phyloP scores from a whole-genome alignment of 2,797 vertebrate genomes.

The Sebastes iracundus region DNA sequence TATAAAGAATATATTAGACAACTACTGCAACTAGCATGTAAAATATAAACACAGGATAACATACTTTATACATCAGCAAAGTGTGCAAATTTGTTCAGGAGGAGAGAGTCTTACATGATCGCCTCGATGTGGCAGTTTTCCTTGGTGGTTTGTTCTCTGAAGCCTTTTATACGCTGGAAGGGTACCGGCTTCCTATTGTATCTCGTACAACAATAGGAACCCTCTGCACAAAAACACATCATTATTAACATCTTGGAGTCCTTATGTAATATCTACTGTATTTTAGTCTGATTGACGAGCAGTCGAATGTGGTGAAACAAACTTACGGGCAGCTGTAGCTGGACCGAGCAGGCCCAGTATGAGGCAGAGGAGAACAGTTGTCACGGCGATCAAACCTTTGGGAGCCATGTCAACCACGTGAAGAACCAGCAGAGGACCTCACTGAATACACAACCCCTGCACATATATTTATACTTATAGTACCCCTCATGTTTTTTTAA shows the following conservation, averaged over 20 bases:
- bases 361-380: conserved; percentile 51
- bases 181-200: conserved; percentile 61
- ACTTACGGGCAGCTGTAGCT: conserved; percentile 68
- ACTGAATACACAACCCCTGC: background rate
- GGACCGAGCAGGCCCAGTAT: conserved; percentile 46
- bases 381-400: conserved; percentile 32
- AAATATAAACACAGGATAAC: too few species aligned
- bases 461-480: conserved; percentile 38
- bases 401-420: conserved; percentile 59
- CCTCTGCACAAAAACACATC: conserved; percentile 35
- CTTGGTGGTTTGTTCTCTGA: conserved; percentile 53
- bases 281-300: background rate
- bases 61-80: too few species aligned
- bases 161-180: conserved; percentile 63
- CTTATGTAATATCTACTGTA: background rate
- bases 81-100: background rate
- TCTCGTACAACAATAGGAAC: conserved; percentile 69
- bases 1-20: too few species aligned
- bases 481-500: background rate
- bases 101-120: conserved; percentile 78
- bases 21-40: too few species aligned
- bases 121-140: conserved; percentile 77
- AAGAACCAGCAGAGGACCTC: background rate
- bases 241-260: background rate
- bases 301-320: background rate